Evolutionary conservation across 1,140 invertebrate species (phyloP), one percentile per base, ranked within the genome.

Genomic region (Drosophila kurseongensis): DNA sequence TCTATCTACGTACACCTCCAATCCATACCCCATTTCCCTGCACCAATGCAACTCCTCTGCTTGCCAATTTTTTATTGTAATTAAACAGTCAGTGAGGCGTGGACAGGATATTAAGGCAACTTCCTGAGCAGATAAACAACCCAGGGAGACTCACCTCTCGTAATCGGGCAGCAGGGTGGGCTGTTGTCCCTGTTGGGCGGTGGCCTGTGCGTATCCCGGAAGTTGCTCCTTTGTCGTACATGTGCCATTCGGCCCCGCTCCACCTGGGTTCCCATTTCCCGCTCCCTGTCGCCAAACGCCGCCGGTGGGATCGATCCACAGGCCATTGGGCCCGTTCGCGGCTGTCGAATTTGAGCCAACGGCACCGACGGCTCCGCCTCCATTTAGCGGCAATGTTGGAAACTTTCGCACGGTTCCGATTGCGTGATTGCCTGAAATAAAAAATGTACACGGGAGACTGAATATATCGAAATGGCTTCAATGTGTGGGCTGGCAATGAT

Each of bases 381-480:
- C 89, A 80, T 92, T 92, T 76, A 92, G 75, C 44, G 92, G 92
- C 69, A 92, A 80, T 50, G 92, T 92, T 63, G 92, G 92, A 77
- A 92, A 92, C 85, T 92, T 92, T 84, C 92, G 78, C 75, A 92
- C 91, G 62, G 92, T 90, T 72, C 92, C 92, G 74, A 92, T 92
- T 89, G 92, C 92, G 92, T 92, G 92, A 92, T 92, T 92, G 58
- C 92, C 92, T 92, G 73, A 63, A 86, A 91, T 92, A 90, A 88
- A 81, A 78, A 58, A 62, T 41, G 42, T 47, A 73, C 56, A 68
- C 58, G 10, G 44, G 60, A 65, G 55, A 67, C 58, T 66, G 57
- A 69, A 61, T 75, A 72, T 59, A 66, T 59, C 67, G 65, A 59
- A 78, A 78, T 72, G 66, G 76, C 51, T 55, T 71, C 54, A 40